These are phyloP conservation scores for Coleophora flavipennella DNA, from an alignment of 2,888 invertebrate genomes.

Conservation along the genomic window DNA sequence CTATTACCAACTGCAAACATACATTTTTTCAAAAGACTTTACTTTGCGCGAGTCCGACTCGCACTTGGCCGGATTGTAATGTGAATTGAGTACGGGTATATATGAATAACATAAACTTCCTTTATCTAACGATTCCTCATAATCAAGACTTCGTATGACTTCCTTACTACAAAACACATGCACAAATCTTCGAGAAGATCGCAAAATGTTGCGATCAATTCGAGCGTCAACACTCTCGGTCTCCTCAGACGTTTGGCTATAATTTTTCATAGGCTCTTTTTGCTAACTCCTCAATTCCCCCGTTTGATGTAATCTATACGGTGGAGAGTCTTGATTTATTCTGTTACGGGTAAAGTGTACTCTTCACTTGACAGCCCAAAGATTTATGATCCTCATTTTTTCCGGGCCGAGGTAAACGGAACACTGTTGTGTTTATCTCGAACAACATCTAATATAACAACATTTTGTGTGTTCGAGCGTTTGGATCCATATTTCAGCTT, in stretches of 20 bases:
- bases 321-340: slow-evolving; percentile 43
- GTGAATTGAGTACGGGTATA: too few species aligned
- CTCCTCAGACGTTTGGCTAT: not conserved
- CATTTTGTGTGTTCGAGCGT: not conserved
- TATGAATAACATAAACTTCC: too few species aligned
- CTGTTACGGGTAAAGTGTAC: slow-evolving; percentile 41
- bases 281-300: slow-evolving; percentile 26
- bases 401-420: slow-evolving; percentile 30
- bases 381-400: slow-evolving; percentile 51
- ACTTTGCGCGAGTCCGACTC: too few species aligned
- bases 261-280: slow-evolving; percentile 18
- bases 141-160: too few species aligned
- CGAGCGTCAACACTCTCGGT: not conserved
- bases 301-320: slow-evolving; percentile 36
- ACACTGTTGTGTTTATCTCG: slow-evolving; percentile 21
- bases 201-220: too few species aligned
- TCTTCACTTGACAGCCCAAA: slow-evolving; percentile 45
- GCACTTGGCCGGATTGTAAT: too few species aligned
- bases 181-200: too few species aligned
- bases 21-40: too few species aligned
- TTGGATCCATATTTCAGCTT: too few species aligned
- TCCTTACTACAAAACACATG: too few species aligned
- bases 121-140: too few species aligned
- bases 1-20: too few species aligned
- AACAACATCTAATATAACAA: slow-evolving; percentile 15